phyloP scores from a whole-genome alignment of 2,888 invertebrate genomes.

The Adineta ricciae region DNA sequence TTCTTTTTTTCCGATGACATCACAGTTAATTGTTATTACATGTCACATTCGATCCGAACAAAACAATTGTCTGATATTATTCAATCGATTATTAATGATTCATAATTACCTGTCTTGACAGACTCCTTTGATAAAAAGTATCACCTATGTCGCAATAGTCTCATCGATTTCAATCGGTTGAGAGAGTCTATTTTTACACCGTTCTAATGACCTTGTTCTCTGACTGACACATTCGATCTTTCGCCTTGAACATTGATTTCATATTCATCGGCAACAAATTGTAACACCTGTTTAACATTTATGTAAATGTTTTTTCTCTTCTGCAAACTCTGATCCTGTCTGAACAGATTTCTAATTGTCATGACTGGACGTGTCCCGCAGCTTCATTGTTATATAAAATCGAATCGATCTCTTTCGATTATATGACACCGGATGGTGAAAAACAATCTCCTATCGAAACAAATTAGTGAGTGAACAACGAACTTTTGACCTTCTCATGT shows the following conservation, averaged over 20 bases:
- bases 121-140: neutral
- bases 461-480: neutral
- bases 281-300: neutral
- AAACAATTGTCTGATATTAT: neutral
- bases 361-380: neutral
- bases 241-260: neutral
- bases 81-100: neutral
- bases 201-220: neutral
- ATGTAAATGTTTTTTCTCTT: neutral
- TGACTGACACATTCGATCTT: neutral
- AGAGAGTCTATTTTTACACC: neutral
- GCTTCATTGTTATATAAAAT: neutral
- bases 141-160: too few relatives aligned
- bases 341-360: neutral
- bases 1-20: too few relatives aligned
- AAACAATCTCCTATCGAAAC: neutral
- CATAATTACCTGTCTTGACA: neutral
- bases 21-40: too few relatives aligned
- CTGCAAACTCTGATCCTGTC: neutral
- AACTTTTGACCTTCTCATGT: neutral
- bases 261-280: constrained; percentile 11
- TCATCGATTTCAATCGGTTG: neutral
- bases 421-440: neutral
- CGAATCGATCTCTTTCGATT: neutral
- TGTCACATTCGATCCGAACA: neutral